phyloP scores from a whole-genome alignment of 2,797 vertebrate genomes.

The Passerculus sandwichensis region DNA sequence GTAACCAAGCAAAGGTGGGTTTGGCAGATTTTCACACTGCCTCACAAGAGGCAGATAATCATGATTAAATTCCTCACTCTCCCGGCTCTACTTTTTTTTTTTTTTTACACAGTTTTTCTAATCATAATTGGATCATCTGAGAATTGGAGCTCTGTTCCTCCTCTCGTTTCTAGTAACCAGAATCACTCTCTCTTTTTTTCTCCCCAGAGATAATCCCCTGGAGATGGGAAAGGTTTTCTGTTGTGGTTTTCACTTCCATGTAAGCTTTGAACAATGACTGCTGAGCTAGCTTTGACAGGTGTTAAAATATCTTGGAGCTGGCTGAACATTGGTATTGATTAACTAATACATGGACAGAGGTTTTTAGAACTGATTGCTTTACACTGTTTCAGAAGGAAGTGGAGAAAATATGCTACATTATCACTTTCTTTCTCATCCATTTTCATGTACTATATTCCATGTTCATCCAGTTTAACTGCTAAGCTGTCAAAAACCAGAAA shows the following conservation, averaged over 20 bases:
- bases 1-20: constrained; percentile 17
- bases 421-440: constrained; percentile 68
- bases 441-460: constrained; percentile 39
- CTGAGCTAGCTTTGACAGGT: constrained; percentile 70
- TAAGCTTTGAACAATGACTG: constrained; percentile 70
- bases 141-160: constrained; percentile 18
- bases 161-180: constrained; percentile 27
- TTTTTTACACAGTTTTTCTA: constrained; percentile 32
- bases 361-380: constrained; percentile 65
- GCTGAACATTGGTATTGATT: constrained; percentile 73
- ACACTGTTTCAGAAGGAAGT: constrained; percentile 60
- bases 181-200: neutral
- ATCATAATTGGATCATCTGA: constrained; percentile 72
- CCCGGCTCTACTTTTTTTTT: neutral
- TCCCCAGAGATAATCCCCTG: constrained; percentile 39
- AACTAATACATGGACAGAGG: constrained; percentile 60
- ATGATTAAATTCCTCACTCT: constrained; percentile 45
- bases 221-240: constrained; percentile 53
- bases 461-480: constrained; percentile 61
- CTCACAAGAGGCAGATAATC: constrained; percentile 40
- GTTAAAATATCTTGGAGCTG: constrained; percentile 66
- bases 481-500: constrained; percentile 49
- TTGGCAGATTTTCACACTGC: constrained; percentile 51
- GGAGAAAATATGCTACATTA: constrained; percentile 49
- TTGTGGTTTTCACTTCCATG: constrained; percentile 51